Evolutionary conservation across 2,888 invertebrate genomes (phyloP), one percentile per base, ranked within the genome.

Genomic region (Acleris laterana): DNA sequence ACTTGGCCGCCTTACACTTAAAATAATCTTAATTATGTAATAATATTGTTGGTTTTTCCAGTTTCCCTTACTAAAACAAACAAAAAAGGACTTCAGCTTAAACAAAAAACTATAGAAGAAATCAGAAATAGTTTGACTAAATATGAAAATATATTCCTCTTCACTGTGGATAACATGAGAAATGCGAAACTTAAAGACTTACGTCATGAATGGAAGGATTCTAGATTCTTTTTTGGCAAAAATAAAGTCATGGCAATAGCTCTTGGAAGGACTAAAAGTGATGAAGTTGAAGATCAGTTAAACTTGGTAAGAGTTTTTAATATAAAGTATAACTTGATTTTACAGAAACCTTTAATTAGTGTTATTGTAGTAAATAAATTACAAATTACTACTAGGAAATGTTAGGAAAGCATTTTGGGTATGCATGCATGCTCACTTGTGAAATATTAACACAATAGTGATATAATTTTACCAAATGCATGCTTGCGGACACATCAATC

Each of bases 221-320:
- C 98, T 68, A 94, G 98, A 81, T 98, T 99, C 88, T 98, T 98
- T 88, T 98, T 99, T 89, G 99, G 99, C 0, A 99, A 99, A 93
- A 99, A 99, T 84, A 98, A 97, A 91, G 96, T 99, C 2, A 97
- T 99, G 95, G 96, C 96, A 22, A 93, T 99, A 61, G 99, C 98
- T 11, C 93, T 99, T 49, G 99, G 99, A 0, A 95, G 96, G 79
- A 95, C 95, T 16, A 94, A 95, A 69, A 96, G 96, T 74, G 96
- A 97, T 74, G 99, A 99, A 94, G 93, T 96, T 68, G 95, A 96
- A 74, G 95, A 96, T 59, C 96, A 96, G 80, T 88, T 99, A 64
- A 96, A 97, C 84, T 94, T 91, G 79, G 93, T 94, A 81, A 78
- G 74, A 70, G 7, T 5, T 38, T 38, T 38, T 13, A 38, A 38